phyloP scores from a whole-genome alignment of 1,140 invertebrate genomes.

The Ips nitidus region DNA sequence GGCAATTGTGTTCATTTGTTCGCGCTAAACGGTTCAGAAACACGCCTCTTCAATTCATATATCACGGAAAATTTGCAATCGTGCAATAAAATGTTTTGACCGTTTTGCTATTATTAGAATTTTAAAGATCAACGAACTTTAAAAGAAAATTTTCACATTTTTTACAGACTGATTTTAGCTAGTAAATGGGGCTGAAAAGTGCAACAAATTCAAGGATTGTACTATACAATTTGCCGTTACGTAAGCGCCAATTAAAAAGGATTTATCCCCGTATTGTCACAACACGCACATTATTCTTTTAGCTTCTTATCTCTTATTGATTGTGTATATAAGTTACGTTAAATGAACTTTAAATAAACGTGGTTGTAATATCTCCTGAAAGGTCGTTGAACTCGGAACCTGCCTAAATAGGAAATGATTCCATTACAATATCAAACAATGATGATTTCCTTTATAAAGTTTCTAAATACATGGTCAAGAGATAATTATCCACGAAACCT shows the following conservation, averaged over 20 bases:
- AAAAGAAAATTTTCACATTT: not conserved
- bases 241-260: not conserved
- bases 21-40: constrained; percentile 19
- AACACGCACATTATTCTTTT: not conserved
- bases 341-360: constrained; percentile 3
- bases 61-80: constrained; percentile 33
- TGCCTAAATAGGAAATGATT: not conserved
- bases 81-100: constrained; percentile 30
- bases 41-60: constrained; percentile 27
- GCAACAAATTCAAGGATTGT: not conserved
- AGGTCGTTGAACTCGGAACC: constrained; percentile 3
- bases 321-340: constrained; percentile 1
- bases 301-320: constrained; percentile 1
- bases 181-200: not conserved
- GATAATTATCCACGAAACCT: not conserved
- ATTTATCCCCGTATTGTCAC: constrained; percentile 4
- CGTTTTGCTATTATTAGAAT: constrained; percentile 19
- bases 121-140: constrained; percentile 21
- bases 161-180: too few relatives aligned
- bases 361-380: not conserved
- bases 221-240: not conserved
- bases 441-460: not conserved
- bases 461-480: not conserved
- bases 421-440: not conserved
- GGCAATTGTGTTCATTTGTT: constrained; percentile 2